These are phyloP conservation scores for Nothoprocta pentlandii DNA, from an alignment of 2,113 vertebrate species.

Conservation along the genomic window DNA sequence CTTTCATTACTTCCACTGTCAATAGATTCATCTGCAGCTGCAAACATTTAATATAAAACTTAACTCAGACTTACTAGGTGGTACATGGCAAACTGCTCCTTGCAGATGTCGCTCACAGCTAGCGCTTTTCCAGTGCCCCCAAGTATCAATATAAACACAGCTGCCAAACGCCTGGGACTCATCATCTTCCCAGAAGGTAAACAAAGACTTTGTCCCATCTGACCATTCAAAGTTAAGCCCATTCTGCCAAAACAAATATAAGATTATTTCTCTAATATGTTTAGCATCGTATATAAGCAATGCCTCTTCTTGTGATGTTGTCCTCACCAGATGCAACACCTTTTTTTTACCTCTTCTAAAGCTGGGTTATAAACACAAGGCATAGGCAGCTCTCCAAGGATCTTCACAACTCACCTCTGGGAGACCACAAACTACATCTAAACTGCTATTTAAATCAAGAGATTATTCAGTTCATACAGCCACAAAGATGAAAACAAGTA, in stretches of 20 bases:
- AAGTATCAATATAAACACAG: constrained; percentile 89
- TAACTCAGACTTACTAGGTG: constrained; percentile 71
- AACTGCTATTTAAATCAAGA: neutral
- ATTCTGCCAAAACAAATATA: constrained; percentile 78
- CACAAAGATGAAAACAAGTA: neutral
- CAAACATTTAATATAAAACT: neutral
- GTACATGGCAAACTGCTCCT: constrained; percentile 88
- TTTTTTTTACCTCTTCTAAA: neutral
- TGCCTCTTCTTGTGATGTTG: neutral
- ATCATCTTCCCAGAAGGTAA: constrained; percentile 87
- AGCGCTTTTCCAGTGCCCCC: constrained; percentile 85
- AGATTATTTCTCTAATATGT: neutral
- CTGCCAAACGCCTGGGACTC: constrained; percentile 80
- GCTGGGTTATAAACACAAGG: neutral
- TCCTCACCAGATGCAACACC: neutral
- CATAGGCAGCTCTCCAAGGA: neutral
- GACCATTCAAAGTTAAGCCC: constrained; percentile 90
- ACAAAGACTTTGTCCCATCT: constrained; percentile 86
- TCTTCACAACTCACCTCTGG: neutral
- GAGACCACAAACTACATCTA: neutral
- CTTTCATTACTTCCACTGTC: neutral
- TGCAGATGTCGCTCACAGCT: constrained; percentile 83
- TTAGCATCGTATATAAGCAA: neutral
- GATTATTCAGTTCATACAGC: neutral
- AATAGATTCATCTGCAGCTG: neutral